Evolutionary conservation across 2,888 invertebrate genomes (phyloP), one percentile per base, ranked within the genome.

Genomic region (Elegia similella): DNA sequence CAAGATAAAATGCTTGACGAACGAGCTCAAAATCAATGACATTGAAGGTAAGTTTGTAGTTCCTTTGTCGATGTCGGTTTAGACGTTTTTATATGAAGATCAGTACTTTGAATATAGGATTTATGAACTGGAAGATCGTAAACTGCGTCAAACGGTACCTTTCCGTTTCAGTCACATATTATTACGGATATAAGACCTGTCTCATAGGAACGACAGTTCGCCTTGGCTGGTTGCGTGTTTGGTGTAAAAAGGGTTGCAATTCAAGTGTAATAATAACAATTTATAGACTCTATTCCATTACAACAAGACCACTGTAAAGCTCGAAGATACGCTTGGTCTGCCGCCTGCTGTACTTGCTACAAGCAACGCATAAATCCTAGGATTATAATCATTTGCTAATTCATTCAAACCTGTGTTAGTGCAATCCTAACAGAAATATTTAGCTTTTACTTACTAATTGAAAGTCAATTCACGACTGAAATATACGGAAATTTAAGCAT

Each of bases 1-100:
- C 32, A 94, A 92, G 83, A 92, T 91, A 57, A 92, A 93, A 76
- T 84, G 86, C 63, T 82, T 92, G 67, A 84, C 92, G 0, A 92
- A 86, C 62, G 92, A 92, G 62, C 72, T 92, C 32, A 82, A 90
- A 60, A 73, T 90, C 42, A 77, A 80, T 43, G 89, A 92, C 52
- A 76, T 87, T 55, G 88, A 92, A 80, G 88, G 91, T 86, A 73
- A 58, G 23, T 12, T 17, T 5, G 12, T 52, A 32, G 30, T 7
- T 7, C 38, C 12, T 38, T 38, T 38, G 2, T 38, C 38, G 38
- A 38, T 38, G 38, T 38, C 38, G 12, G 12, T 38, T 38, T n/a
- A 12, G n/a, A 38, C 38, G 12, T n/a, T 38, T 38, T 38, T 38
- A 38, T 38, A 0, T n/a, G n/a, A 1, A 5, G n/a, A 5, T 12